These are phyloP conservation scores for Apis cerana DNA, from an alignment of 1,140 invertebrate species.

Conservation along the genomic window DNA sequence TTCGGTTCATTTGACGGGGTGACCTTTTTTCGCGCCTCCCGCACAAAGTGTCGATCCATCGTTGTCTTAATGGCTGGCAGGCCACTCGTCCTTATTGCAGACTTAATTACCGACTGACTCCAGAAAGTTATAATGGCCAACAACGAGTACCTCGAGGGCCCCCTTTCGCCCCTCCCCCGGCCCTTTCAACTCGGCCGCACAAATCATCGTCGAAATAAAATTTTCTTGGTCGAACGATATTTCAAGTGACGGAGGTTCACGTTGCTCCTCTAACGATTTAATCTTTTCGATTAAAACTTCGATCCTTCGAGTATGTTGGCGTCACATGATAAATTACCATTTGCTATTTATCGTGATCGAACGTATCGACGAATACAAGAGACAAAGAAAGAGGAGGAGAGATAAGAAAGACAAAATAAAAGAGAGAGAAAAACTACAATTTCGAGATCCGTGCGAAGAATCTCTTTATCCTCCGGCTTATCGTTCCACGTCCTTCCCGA, in stretches of 20 bases:
- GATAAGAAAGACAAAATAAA: too few relatives aligned
- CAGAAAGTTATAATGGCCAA: constrained; percentile 80
- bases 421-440: not conserved
- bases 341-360: too few relatives aligned
- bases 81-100: constrained; percentile 80
- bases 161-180: constrained; percentile 4
- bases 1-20: constrained; percentile 78
- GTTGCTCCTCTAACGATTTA: not conserved
- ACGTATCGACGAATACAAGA: too few relatives aligned
- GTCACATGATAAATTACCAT: too few relatives aligned
- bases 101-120: constrained; percentile 81
- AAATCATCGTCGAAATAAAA: constrained; percentile 69
- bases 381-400: not conserved
- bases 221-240: constrained; percentile 59
- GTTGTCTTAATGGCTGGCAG: constrained; percentile 77
- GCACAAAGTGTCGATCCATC: constrained; percentile 80
- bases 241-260: constrained; percentile 43
- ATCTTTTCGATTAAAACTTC: not conserved
- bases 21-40: constrained; percentile 75
- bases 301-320: not conserved
- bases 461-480: not conserved
- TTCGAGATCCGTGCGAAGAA: not conserved
- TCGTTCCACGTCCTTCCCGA: constrained; percentile 14
- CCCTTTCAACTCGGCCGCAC: constrained; percentile 58
- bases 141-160: constrained; percentile 67